Base-by-base conservation (phyloP, 1,140 invertebrate genomes). In the Pseudachorutes palmiensis region DNA sequence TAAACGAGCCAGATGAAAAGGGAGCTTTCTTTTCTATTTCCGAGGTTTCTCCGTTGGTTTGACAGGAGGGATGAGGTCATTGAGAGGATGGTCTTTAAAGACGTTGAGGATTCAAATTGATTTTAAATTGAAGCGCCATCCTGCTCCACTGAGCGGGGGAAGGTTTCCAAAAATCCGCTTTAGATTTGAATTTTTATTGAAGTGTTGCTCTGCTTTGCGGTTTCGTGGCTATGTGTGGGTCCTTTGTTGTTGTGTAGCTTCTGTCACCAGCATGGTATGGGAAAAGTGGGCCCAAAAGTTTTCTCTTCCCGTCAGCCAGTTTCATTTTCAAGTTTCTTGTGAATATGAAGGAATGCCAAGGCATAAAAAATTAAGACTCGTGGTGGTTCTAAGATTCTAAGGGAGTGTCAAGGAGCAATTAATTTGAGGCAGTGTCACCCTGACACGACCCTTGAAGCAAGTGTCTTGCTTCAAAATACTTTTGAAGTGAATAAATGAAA, bases 171-270 rank as follows among this genome's bases (percentile, higher is more conserved):
- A 12, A 45, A 19, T 9, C 9, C 51, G 51, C n/a, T n/a, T n/a
- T n/a, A n/a, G 51, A 55, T 55, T 55, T 55, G 24, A 55, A 55
- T 55, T 55, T 55, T 55, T 55, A 55, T 55, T n/a, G n/a, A n/a
- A n/a, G n/a, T n/a, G n/a, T n/a, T n/a, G n/a, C n/a, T n/a, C n/a
- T 55, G 24, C 51, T 24, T 55, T 24, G 24, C 24, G 12, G 9
- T 55, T n/a, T n/a, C n/a, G 51, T 16, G 9, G 51, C 3, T 16
- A 55, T 24, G 12, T 24, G 5, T 55, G n/a, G n/a, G n/a, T 55
- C 51, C 24, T 55, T 12, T 16, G 51, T 55, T 22, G 51, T 14
- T 9, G 24, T 5, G 5, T 5, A 55, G 24, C 24, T 45, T 45
- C 36, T 9, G 36, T 45, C 36, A 19, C 9, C 9, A 45, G 36